Evolutionary conservation across 1,140 invertebrate species (phyloP), one percentile per base, ranked within the genome.

Genomic region (Drosophila sp.): DNA sequence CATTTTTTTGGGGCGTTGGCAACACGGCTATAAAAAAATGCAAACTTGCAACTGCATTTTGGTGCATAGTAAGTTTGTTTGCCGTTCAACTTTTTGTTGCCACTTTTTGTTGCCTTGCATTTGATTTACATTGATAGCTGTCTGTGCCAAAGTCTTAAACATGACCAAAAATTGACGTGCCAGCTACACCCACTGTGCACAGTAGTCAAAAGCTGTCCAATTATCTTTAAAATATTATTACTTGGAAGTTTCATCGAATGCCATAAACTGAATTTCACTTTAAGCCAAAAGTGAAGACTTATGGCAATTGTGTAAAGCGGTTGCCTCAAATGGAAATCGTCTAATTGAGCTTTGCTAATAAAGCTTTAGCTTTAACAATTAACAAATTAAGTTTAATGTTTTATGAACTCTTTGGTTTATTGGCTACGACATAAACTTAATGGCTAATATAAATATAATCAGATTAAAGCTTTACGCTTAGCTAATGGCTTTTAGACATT

Each of bases 121-220:
- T 58, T 76, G 66, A 76, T 58, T 80, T 80, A 66, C 38, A 72
- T 34, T 48, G 29, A 65, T 57, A 40, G 63, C 54, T 63, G 66
- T 62, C 57, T 29, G 36, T 11, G 61, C 5, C 34, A 36, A 62
- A 34, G 36, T 5, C 34, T 14, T 34, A 32, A 72, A 57, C 45
- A 43, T 27, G 9, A 7, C n/a, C 8, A 27, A 38, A 62, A 56
- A 34, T 16, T 64, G 41, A 38, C 25, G n/a, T 40, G 61, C 16
- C 27, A n/a, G 13, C 34, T 5, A 48, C 29, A 25, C 43, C 25
- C 40, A 18, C 45, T 11, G 29, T 36, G 8, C 34, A 64, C 59
- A 64, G 67, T 48, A 64, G 59, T 40, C 34, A 21, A 45, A 38
- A 6, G 8, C 21, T 62, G 57, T 46, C 45, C 38, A 61, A 62